phyloP scores from a whole-genome alignment of 2,113 vertebrate species.

The Callionymus lyra region DNA sequence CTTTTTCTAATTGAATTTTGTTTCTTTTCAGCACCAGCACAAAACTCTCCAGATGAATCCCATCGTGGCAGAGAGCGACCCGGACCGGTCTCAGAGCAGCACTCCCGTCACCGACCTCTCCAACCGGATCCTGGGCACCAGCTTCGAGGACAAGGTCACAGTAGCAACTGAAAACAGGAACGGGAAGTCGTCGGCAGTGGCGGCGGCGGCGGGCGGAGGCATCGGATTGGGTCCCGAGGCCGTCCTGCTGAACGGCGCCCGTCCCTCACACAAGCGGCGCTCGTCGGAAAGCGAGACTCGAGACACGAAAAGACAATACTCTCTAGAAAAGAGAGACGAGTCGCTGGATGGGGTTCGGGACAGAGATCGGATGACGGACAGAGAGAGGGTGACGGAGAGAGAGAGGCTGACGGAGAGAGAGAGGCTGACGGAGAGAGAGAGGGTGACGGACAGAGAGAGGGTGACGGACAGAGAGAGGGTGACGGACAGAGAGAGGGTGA shows the following conservation, averaged over 20 bases:
- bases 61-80: constrained; percentile 35
- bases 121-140: constrained; percentile 76
- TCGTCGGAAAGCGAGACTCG: constrained; percentile 84
- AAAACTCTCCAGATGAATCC: constrained; percentile 22
- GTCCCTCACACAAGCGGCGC: constrained; percentile 82
- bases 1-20: too few species aligned
- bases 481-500: too few species aligned
- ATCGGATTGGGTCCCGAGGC: constrained; percentile 32
- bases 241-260: constrained; percentile 61
- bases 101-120: constrained; percentile 90
- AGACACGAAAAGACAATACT: constrained; percentile 86
- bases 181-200: not conserved
- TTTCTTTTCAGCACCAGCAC: too few species aligned
- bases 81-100: constrained; percentile 76
- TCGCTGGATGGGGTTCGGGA: constrained; percentile 46
- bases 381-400: constrained; percentile 43
- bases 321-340: constrained; percentile 72
- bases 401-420: too few species aligned
- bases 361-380: constrained; percentile 57
- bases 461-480: too few species aligned
- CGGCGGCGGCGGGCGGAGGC: constrained; percentile 21
- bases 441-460: too few species aligned
- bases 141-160: constrained; percentile 70
- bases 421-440: too few species aligned
- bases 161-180: constrained; percentile 19